These are phyloP conservation scores for Baccha elongata DNA, from an alignment of 2,888 invertebrate species.

Conservation along the genomic window DNA sequence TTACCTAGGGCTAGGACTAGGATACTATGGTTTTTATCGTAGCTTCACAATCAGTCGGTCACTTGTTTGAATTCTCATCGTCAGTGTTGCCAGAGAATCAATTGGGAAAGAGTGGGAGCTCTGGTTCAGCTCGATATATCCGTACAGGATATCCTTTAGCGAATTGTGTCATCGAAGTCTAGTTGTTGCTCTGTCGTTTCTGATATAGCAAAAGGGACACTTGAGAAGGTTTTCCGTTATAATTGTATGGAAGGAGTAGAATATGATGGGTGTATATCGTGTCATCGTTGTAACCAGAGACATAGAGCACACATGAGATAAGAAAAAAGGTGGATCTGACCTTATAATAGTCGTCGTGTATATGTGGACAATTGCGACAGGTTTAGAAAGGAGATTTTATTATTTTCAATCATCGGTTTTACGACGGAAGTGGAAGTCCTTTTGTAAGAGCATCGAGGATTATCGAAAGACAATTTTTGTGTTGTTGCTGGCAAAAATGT, in stretches of 20 bases:
- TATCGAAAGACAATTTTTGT: constrained; percentile 73
- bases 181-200: constrained; percentile 7
- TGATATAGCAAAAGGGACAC: constrained; percentile 40
- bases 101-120: neutral
- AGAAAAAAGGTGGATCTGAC: constrained; percentile 66
- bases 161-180: constrained; percentile 61
- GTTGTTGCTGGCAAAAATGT: constrained; percentile 55
- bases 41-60: constrained; percentile 67
- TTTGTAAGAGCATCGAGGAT: constrained; percentile 63
- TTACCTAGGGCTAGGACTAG: no score
- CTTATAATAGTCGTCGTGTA: constrained; percentile 43
- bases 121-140: constrained; percentile 52
- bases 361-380: constrained; percentile 59
- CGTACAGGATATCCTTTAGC: constrained; percentile 56
- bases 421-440: constrained; percentile 73
- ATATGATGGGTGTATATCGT: constrained; percentile 13
- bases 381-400: constrained; percentile 73
- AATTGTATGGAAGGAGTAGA: constrained; percentile 27
- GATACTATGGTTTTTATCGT: constrained; percentile 64
- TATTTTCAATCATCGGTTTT: constrained; percentile 74
- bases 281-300: constrained; percentile 25
- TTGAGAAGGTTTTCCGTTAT: constrained; percentile 39
- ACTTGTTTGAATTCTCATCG: constrained; percentile 71
- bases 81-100: constrained; percentile 11
- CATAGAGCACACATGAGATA: constrained; percentile 66